These are phyloP conservation scores for Paraescarpia echinospica DNA, from an alignment of 1,140 invertebrate genomes.

Conservation along the genomic window DNA sequence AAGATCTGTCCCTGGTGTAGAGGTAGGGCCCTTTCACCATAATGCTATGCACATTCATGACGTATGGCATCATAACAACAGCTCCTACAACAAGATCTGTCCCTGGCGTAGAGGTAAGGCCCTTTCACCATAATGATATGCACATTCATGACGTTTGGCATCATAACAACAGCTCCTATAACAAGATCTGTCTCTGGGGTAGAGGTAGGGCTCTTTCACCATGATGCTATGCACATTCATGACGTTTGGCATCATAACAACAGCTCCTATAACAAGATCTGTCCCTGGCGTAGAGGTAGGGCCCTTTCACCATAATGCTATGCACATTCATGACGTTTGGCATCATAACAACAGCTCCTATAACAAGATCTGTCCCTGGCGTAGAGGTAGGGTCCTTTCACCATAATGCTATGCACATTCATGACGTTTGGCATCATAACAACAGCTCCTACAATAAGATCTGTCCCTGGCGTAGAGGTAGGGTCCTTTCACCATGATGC, in stretches of 20 bases:
- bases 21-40: too few species aligned
- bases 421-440: background rate
- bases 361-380: background rate
- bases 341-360: background rate
- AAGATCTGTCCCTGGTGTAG: background rate
- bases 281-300: too few species aligned
- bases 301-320: too few species aligned
- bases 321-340: background rate
- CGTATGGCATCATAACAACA: background rate
- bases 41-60: too few species aligned
- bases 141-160: background rate
- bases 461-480: background rate
- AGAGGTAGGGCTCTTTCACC: too few species aligned
- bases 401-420: too few species aligned
- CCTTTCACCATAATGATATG: too few species aligned
- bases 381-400: too few species aligned
- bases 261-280: background rate
- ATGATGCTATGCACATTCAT: too few species aligned
- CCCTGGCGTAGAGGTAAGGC: too few species aligned
- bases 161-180: background rate
- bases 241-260: background rate
- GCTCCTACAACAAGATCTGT: background rate
- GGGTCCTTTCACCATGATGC: too few species aligned
- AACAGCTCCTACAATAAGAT: background rate
- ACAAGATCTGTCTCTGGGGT: background rate